Percentiles rank a stretch among this genome's conserved stretches.
These are phyloP conservation scores for Paramormyrops kingsleyae DNA, from an alignment of 2,113 vertebrate species.

Conservation along the genomic window DNA sequence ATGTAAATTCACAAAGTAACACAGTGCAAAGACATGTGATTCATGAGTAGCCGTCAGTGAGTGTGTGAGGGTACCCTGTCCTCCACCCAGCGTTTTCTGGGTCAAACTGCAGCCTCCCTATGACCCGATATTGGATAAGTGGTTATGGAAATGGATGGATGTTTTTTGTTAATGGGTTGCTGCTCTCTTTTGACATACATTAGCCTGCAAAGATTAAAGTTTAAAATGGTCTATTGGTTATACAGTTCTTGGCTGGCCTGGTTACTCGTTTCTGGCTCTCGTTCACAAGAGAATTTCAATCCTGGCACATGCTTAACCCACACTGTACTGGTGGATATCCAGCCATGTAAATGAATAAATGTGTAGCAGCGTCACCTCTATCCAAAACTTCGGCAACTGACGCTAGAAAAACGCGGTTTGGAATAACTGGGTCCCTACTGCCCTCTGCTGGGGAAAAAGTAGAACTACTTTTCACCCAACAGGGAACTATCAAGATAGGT, in stretches of 20 bases:
- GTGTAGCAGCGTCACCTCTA: not conserved
- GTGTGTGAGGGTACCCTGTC: not conserved
- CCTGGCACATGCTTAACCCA: not conserved
- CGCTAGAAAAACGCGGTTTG: not conserved
- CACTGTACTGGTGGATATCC: not conserved
- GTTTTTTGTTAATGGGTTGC: not conserved
- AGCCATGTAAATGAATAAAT: not conserved
- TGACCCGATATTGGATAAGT: not conserved
- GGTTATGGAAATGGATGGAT: not conserved
- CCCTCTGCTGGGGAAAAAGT: not conserved
- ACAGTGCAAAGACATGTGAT: not conserved
- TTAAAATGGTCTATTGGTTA: not conserved
- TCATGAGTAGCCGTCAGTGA: not conserved
- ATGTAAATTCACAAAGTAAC: not conserved
- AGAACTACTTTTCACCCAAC: not conserved
- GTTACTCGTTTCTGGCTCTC: not conserved
- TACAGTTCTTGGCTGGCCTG: not conserved
- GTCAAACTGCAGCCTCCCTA: not conserved
- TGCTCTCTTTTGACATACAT: not conserved
- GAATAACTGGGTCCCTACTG: not conserved
- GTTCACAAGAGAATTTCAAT: not conserved
- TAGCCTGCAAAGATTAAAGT: not conserved
- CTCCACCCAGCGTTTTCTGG: not conserved
- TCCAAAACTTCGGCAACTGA: not conserved
- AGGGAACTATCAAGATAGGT: not conserved